Evolutionary conservation across 2,888 invertebrate species (phyloP).

Genomic region (Pasiphila rectangulata): DNA sequence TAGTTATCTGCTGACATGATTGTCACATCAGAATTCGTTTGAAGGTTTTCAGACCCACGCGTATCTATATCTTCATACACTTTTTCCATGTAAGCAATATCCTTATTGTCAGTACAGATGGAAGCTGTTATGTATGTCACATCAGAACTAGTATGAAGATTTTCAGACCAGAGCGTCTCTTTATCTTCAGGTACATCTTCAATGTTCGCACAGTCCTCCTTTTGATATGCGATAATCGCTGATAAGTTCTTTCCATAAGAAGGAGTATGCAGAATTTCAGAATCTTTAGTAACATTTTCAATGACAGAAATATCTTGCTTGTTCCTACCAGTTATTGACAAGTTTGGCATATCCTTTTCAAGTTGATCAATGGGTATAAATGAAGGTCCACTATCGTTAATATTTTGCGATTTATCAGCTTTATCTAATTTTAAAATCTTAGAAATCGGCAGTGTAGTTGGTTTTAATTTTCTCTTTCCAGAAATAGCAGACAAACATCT

Average conservation of each 20-base stretch:
- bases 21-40: neutral
- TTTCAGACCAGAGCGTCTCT: neutral
- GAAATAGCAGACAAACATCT: constrained; percentile 1
- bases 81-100: neutral
- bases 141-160: neutral
- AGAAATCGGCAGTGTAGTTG: neutral
- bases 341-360: neutral
- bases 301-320: no score
- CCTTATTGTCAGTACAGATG: neutral
- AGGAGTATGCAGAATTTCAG: no score
- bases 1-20: neutral
- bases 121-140: neutral
- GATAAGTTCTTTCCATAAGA: neutral
- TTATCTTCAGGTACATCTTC: no score
- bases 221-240: neutral
- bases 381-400: neutral
- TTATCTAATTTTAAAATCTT: constrained; percentile 21
- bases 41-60: neutral
- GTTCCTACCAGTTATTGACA: neutral
- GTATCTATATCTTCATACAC: neutral
- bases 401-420: neutral
- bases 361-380: neutral
- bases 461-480: constrained; percentile 23
- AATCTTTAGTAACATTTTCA: no score
- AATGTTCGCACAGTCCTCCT: neutral